Evolutionary conservation across 2,113 vertebrate genomes (phyloP), one percentile per base, ranked within the genome.

Genomic region (Brienomyrus longianalis): DNA sequence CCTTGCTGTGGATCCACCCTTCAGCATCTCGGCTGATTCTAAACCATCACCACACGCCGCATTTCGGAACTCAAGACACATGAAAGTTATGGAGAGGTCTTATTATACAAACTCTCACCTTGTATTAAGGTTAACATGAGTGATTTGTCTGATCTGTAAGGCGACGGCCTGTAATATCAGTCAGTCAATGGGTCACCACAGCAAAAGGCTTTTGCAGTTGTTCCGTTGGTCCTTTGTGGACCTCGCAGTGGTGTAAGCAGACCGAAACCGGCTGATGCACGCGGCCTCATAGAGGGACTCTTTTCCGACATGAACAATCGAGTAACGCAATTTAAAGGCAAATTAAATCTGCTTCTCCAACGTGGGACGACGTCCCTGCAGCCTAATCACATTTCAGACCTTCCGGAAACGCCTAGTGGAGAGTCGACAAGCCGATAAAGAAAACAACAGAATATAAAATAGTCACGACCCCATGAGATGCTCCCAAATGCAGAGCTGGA

Each of bases 301-400:
- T 66, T 19, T 80, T 70, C 89, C 59, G 47, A 56, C 39, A 88
- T 43, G 31, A 56, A 90, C 91, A 91, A 87, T 45, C 50, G 89
- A 21, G 51, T 91, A 90, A 92, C 83, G 84, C 35, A 88, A 91
- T 91, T 89, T 90, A 91, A 91, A 87, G 80, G 43, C 62, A 90
- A 92, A 93, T 91, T 91, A 83, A 62, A 91, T 91, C 83, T 89
- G 86, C 52, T 90, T 45, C 70, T 54, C n/a, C 43, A 9, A 80
- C n/a, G 59, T 7, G 89, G 70, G 90, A 86, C 10, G 77, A 88
- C 43, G 52, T n/a, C 66, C 59, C 27, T 19, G 45, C 50, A 8
- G 52, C 23, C 88, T 90, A 50, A 92, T 89, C 83, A n/a, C 89
- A 90, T 92, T 91, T 88, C 87, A 89, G 83, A 88, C 83, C 88